phyloP scores from a whole-genome alignment of 2,797 vertebrate species.

The Myioborus melanocephalus region DNA sequence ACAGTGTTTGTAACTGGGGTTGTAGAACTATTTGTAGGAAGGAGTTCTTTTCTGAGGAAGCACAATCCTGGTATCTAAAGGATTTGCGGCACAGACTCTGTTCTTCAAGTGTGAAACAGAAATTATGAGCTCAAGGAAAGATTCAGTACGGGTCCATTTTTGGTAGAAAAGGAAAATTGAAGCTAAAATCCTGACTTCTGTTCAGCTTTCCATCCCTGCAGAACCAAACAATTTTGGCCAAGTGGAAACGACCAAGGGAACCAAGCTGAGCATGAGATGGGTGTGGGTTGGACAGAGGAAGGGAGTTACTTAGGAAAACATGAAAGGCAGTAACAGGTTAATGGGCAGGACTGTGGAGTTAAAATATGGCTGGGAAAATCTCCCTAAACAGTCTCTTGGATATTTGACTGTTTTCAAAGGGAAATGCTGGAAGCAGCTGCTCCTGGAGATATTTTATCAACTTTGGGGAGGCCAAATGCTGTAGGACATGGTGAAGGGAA shows the following conservation, averaged over 20 bases:
- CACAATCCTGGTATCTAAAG: neutral
- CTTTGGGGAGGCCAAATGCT: accelerated
- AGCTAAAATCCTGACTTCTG: neutral
- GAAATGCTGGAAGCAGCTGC: slow-evolving; percentile 56
- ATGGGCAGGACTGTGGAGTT: neutral
- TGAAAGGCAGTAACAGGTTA: neutral
- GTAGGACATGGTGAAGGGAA: neutral
- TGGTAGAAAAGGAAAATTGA: neutral
- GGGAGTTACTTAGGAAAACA: neutral
- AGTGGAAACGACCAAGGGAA: neutral
- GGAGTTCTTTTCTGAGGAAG: neutral
- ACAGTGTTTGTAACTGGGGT: neutral
- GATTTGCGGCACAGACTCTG: neutral
- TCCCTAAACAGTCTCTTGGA: neutral
- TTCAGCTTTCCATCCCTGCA: neutral
- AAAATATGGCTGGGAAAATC: slow-evolving; percentile 5
- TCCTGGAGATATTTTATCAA: slow-evolving; percentile 23
- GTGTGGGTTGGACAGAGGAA: neutral
- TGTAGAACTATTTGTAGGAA: neutral
- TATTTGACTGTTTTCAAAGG: slow-evolving; percentile 34
- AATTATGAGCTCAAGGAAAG: neutral
- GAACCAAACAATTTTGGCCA: neutral
- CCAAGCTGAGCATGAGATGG: neutral
- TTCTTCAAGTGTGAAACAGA: neutral
- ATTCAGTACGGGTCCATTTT: neutral